Base-by-base conservation (phyloP, 1,140 invertebrate species). In the Rhagoletis zephyria region DNA sequence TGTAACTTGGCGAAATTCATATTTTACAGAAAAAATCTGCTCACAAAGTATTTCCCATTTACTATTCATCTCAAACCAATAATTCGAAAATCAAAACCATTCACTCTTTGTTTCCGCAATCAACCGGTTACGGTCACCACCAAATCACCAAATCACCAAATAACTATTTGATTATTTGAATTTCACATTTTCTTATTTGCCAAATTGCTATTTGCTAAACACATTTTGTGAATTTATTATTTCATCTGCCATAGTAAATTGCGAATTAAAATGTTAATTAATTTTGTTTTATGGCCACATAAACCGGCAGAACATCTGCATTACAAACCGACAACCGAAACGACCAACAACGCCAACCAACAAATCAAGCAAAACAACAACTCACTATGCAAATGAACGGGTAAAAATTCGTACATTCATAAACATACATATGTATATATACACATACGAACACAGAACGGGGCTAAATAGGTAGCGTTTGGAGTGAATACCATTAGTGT, bases 211-310 rank as follows among this genome's bases (percentile, higher is more conserved):
- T 74, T 74, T 74, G 40, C 67, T 74, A 74, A 74, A 74, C 19
- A 14, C 67, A 74, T 74, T 74, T 74, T 42, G 67, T 45, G 14
- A 74, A 74, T 74, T 74, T 74, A 74, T 74, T 74, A 74, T 74
- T 74, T 74, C 67, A 74, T 74, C 67, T 74, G 67, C 67, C 67
- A 74, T 74, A 74, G 67, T 74, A 74, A 74, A 74, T 74, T 74
- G 67, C 67, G 67, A 74, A 74, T 74, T 74, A 74, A 74, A 74
- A 74, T 74, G 40, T 74, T 74, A 74, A 74, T 74, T 74, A 74
- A 74, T 74, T 74, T 74, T 74, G 40, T 48, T 74, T 74, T 74
- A 74, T 74, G 67, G 45, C 67, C 67, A 40, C 67, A 74, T 74
- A 74, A 74, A 74, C 67, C 67, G 67, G 67, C 67, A 74, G 40